phyloP scores from a whole-genome alignment of 2,797 vertebrate species.

The Galagoides demidoff region DNA sequence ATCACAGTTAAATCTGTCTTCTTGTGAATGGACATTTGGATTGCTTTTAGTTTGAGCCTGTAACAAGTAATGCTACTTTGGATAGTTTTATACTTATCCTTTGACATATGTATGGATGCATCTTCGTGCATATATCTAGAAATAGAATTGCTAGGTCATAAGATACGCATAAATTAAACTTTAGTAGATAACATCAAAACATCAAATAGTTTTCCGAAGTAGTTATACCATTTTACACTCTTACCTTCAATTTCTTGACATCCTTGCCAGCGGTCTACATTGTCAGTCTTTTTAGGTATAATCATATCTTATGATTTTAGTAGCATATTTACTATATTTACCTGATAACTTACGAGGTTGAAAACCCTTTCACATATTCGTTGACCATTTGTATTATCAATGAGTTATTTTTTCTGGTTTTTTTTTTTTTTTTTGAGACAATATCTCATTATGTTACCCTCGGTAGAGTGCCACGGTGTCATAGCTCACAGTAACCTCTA shows the following conservation, averaged over 20 bases:
- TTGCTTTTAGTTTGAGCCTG: neutral
- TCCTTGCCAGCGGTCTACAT: neutral
- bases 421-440: too few relatives aligned
- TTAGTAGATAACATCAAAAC: neutral
- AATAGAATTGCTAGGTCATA: neutral
- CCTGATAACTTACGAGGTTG: neutral
- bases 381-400: neutral
- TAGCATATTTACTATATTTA: neutral
- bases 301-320: neutral
- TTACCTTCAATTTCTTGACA: neutral
- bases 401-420: too few relatives aligned
- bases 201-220: neutral
- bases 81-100: neutral
- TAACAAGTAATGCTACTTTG: neutral
- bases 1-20: neutral
- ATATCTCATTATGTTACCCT: too few relatives aligned
- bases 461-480: too few relatives aligned
- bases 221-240: neutral
- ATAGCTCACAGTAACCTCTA: too few relatives aligned
- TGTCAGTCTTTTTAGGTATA: neutral
- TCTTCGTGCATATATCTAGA: neutral
- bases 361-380: neutral
- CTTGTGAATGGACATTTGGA: neutral
- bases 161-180: neutral
- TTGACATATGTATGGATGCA: neutral